Evolutionary conservation across 2,888 invertebrate genomes (phyloP), one percentile per base, ranked within the genome.

Genomic region (Azorinus chamasolen): DNA sequence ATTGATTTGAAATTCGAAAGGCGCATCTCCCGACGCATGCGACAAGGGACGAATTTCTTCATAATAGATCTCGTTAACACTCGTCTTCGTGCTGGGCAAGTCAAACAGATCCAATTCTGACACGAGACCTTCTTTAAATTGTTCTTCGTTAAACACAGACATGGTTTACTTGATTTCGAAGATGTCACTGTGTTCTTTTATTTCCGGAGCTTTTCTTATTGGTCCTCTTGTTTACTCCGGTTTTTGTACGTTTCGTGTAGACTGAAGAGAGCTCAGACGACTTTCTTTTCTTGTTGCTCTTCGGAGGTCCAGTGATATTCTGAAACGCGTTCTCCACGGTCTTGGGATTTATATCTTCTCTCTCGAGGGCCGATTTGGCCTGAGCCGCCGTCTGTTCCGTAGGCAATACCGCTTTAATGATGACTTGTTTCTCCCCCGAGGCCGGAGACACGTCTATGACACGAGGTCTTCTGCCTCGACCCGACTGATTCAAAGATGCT

Each of bases 151-250:
- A 41, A 27, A 54, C 20, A 32, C 20, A 4, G 54, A 54, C 54
- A 54, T 27, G 6, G n/a, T 54, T 65, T 54, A 32, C 22, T 54
- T 32, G 27, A 54, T 54, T 54, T 54, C 54, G 20, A 54, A 54
- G 18, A 54, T 54, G 24, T 54, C 54, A n/a, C 54, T 27, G 6
- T 54, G 18, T 24, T 32, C 20, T 10, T 32, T 32, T 32, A 45
- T 45, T 5, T 45, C 45, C n/a, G 4, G 3, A 16, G 3, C 20
- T 45, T 20, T 20, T 45, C 20, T 54, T 54, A 14, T n/a, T n/a
- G 6, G 14, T n/a, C 27, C 32, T 14, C 10, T 54, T 32, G 32
- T 6, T 25, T 37, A 12, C 32, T 54, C 16, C 27, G 4, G 14
- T 54, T 54, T 32, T 18, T 12, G 16, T 54, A 25, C 27, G n/a